Evolutionary conservation across 2,797 vertebrate species (phyloP), one percentile per base, ranked within the genome.

Genomic region (Lagocephalus sceleratus): DNA sequence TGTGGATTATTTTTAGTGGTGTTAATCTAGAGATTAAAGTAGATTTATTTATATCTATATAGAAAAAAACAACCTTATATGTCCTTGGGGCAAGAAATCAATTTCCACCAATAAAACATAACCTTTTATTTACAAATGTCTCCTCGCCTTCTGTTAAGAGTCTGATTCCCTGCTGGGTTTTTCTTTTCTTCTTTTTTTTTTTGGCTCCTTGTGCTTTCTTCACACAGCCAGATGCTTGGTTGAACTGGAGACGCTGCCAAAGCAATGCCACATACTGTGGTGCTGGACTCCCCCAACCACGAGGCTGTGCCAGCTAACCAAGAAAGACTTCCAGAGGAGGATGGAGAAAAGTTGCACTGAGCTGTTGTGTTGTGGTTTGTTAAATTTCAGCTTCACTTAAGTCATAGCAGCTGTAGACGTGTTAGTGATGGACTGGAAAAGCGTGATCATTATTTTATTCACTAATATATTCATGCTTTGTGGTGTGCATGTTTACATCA

Each of bases 221-320:
- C 44, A 22, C 69, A 60, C 21, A 53, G 57, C 46, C 74, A 84
- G 82, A 80, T 88, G 77, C 81, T 82, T 63, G 73, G 74, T 66
- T 69, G 66, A 64, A 68, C 17, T 41, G 49, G 57, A 80, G 40
- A 29, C 11, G 51, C 68, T 84, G 73, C 78, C 82, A 83, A 83
- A 69, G 69, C 72, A 86, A 58, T 42, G 54, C 80, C 78, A 68
- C 65, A 41, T 74, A 64, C 74, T 74, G 76, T 50, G 76, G 52
- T 67, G 68, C 58, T 64, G 73, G 65, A 68, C 69, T 42, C 40
- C 40, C 16, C 40, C 17, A 42, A 6, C 40, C 17, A n/a, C 19
- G 73, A 72, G 77, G 9, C 42, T 1, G 14, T 14, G 75, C 69
- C 76, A 81, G 52, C 52, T 38, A 29, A 63, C 63, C 53, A 26